Conservation (phyloP, 2,888 invertebrate genomes). For the Rhagonycha fulva region DNA sequence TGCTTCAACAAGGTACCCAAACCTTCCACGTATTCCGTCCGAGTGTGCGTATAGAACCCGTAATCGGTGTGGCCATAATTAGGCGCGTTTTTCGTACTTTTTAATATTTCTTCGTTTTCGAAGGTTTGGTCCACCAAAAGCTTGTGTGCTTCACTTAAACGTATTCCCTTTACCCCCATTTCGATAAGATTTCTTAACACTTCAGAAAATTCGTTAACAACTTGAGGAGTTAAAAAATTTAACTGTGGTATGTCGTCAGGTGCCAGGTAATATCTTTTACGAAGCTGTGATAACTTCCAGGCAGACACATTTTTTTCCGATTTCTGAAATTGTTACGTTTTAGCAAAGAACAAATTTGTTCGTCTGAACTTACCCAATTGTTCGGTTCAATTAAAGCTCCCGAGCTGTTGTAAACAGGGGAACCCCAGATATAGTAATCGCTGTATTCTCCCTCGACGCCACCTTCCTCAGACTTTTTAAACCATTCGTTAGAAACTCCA, state of each 20-base stretch:
- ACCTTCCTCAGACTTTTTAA: slow-evolving; percentile 64
- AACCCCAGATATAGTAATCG: slow-evolving; percentile 80
- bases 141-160: slow-evolving; percentile 70
- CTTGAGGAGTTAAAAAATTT: slow-evolving; percentile 73
- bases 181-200: slow-evolving; percentile 74
- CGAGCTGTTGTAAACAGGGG: slow-evolving; percentile 50
- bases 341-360: background rate
- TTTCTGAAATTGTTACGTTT: slow-evolving; percentile 18
- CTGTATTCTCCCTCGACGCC: slow-evolving; percentile 60
- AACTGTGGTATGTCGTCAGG: slow-evolving; percentile 81
- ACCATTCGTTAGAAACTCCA: slow-evolving; percentile 75
- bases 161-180: slow-evolving; percentile 81
- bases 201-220: slow-evolving; percentile 67
- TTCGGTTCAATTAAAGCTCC: slow-evolving; percentile 60
- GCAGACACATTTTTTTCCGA: slow-evolving; percentile 59
- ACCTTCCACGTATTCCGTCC: slow-evolving; percentile 66
- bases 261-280: slow-evolving; percentile 77
- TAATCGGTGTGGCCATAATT: slow-evolving; percentile 54
- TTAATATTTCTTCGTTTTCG: slow-evolving; percentile 54
- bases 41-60: slow-evolving; percentile 65
- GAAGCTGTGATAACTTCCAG: slow-evolving; percentile 69
- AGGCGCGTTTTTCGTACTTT: background rate
- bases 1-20: slow-evolving; percentile 63
- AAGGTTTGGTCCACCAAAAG: slow-evolving; percentile 64
- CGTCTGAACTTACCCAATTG: slow-evolving; percentile 66